Evolutionary conservation across 53 echinoderm and acorn worm genomes (phyloP), one percentile per base, ranked within the genome.

Genomic region (Echinarachnius parma): DNA sequence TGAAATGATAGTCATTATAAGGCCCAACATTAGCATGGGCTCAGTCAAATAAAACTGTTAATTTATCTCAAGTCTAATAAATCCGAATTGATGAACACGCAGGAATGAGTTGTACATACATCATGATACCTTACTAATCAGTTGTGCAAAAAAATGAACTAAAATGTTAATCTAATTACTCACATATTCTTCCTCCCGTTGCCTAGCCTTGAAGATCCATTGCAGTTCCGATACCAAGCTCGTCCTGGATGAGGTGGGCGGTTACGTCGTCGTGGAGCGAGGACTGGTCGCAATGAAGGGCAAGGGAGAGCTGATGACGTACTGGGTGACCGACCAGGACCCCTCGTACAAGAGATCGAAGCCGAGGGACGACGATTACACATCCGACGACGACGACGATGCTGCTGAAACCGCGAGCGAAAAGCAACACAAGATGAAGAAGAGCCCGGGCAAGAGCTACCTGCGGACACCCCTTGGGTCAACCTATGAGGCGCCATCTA

Each of bases 261-360:
- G 98, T 26, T 98, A 85, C 56, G 59, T 22, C 1, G 31, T 91
- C 23, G 65, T 60, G 22, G 87, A 91, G 52, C 81, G 98, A 3
- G 98, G 98, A 16, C 37, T 77, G 0, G 98, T 98, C 8, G 35
- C 83, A 22, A 98, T 98, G 98, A 98, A 98, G 52, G 98, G 98
- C 22, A 98, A 98, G 29, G 98, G 98, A 28, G 91, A 91, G 49
- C 80, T 98, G 25, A 34, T 85, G 20, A 98, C 98, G 2, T 98
- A 88, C 69, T 98, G 98, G 98, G 49, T 98, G 26, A 54, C 71
- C 1, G 82, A 76, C 49, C 98, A 98, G 61, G 86, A 98, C 44
- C 79, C 87, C 1, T 54, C 54, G 1, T 82, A 84, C 57, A 50
- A 81, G 33, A 78, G 88, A 56, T 9, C 4, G 25, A 72, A 56